A percentile compares a stretch with the other conserved stretches of the same genome.
Conservation (phyloP, 2,888 invertebrate species). For the Bombyx huttoni region DNA sequence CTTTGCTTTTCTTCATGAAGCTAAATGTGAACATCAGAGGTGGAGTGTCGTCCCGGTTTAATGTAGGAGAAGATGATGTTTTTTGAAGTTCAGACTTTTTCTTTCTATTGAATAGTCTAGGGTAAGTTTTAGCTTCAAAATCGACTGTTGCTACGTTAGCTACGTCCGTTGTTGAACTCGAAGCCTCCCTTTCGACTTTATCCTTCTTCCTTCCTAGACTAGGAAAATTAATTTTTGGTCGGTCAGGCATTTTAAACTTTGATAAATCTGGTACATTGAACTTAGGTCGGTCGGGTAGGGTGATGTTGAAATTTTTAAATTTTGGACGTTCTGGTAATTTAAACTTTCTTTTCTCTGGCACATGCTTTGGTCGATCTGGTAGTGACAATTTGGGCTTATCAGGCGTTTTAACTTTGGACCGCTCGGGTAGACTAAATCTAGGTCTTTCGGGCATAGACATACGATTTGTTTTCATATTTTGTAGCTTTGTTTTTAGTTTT, state of each 20-base stretch:
- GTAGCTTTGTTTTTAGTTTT: constrained; percentile 78
- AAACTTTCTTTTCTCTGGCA: constrained; percentile 75
- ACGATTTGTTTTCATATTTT: constrained; percentile 73
- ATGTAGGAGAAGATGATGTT: constrained; percentile 66
- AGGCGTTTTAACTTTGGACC: constrained; percentile 61
- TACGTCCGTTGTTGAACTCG: constrained; percentile 42
- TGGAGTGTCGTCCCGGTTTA: constrained; percentile 71
- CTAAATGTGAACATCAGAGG: constrained; percentile 77
- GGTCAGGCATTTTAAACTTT: constrained; percentile 72
- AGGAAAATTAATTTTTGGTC: constrained; percentile 76
- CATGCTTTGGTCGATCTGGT: constrained; percentile 73
- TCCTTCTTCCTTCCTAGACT: constrained; percentile 70
- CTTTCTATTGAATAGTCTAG: constrained; percentile 75
- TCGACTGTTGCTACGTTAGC: constrained; percentile 74
- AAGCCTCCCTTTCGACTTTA: constrained; percentile 42
- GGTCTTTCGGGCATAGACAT: constrained; percentile 69
- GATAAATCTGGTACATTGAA: constrained; percentile 69
- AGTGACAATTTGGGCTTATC: constrained; percentile 70
- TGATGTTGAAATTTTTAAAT: constrained; percentile 35
- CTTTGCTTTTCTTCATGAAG: constrained; percentile 72
- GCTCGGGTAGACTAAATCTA: constrained; percentile 72
- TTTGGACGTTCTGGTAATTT: constrained; percentile 76
- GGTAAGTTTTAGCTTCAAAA: constrained; percentile 84
- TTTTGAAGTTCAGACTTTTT: constrained; percentile 54
- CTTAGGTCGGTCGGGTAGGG: constrained; percentile 71